Evolutionary conservation across 2,113 vertebrate species (phyloP).

Genomic region (Cercopithecus mona): DNA sequence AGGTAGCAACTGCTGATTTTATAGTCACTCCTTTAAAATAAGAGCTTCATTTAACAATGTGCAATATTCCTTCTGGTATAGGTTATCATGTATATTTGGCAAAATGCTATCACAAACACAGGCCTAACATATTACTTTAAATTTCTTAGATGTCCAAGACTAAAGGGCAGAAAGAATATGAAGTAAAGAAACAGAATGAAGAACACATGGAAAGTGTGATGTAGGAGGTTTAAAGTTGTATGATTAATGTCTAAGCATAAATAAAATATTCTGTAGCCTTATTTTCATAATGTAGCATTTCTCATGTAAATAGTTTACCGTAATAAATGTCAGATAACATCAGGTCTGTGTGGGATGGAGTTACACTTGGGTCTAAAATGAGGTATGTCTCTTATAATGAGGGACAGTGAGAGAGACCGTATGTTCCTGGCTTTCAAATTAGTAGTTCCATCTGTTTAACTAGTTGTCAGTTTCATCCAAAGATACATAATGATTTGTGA

Average conservation of each 20-base stretch:
- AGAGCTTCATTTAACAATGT: background rate
- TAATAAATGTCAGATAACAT: conserved; percentile 84
- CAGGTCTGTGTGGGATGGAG: conserved; percentile 82
- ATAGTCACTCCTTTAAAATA: background rate
- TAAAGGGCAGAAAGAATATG: conserved; percentile 22
- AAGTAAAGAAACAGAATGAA: conserved; percentile 53
- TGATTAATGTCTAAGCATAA: conserved; percentile 70
- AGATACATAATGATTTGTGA: conserved; percentile 12
- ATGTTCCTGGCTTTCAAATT: conserved; percentile 84
- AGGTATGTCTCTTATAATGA: conserved; percentile 82
- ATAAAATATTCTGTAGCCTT: conserved; percentile 62
- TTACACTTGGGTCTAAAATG: conserved; percentile 79
- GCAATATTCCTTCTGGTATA: background rate
- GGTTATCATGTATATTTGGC: background rate
- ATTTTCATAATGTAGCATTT: conserved; percentile 81
- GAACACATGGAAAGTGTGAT: conserved; percentile 45
- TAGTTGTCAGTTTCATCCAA: conserved; percentile 68
- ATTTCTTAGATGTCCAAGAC: conserved; percentile 36
- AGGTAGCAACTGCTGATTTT: background rate
- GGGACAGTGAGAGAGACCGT: conserved; percentile 82
- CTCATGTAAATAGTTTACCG: conserved; percentile 84
- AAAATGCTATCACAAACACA: background rate
- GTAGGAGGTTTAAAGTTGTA: conserved; percentile 57
- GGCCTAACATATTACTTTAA: background rate
- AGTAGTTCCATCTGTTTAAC: conserved; percentile 83